Evolutionary conservation across 2,888 invertebrate species (phyloP), one percentile per base, ranked within the genome.

Genomic region (Ormyrus thymus): DNA sequence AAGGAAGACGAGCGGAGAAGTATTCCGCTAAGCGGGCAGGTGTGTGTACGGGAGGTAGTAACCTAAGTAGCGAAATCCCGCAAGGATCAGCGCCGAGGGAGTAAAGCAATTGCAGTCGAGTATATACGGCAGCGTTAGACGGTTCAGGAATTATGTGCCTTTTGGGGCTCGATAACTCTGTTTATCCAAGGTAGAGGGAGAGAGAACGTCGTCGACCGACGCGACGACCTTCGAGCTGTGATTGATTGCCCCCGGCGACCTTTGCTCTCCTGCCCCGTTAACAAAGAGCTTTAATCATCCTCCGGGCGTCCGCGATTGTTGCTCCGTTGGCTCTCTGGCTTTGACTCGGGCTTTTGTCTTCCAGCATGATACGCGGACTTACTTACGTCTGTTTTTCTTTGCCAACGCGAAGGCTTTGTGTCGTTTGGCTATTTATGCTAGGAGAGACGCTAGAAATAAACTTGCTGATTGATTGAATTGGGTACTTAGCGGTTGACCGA

Each of bases 151-250:
- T 87, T 87, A 87, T 84, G 86, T 84, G 85, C 83, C 87, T 86
- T 86, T 83, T 83, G 86, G 85, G 87, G 85, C 82, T 87, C 86
- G 86, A 86, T 87, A 87, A 86, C 86, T 84, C 83, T 82, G 80
- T 83, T 84, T 82, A 82, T 83, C 81, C 81, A 82, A 81, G 83
- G 48, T 13, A 11, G 11, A 48, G 7, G 10, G 65, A 65, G 65
- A 29, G 29, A 29, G 29, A 29, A 29, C 29, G 53, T 9, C n/a
- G 53, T 46, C 13, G n/a, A 62, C 50, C 10, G 29, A 45, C 50
- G 10, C 50, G 10, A n/a, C 13, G 64, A 65, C 65, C 55, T 74
- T 56, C 50, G 65, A 53, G 11, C 53, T 6, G 50, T 70, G 70
- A 76, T 76, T 76, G 76, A 76, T 70, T 64, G 56, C 64, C 50